phyloP scores from a whole-genome alignment of 2,797 vertebrate genomes.

The Leuciscus waleckii region DNA sequence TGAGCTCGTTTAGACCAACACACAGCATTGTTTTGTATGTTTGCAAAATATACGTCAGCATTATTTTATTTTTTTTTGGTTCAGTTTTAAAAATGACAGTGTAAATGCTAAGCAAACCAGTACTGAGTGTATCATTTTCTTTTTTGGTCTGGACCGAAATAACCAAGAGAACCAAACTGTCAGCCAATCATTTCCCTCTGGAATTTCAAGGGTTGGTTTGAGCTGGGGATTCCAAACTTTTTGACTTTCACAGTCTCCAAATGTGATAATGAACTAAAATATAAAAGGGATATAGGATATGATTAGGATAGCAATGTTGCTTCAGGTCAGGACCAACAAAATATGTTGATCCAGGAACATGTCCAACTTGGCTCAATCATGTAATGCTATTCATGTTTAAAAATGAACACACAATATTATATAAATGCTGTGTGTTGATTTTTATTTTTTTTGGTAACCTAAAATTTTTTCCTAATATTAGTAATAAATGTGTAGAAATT shows the following conservation, averaged over 20 bases:
- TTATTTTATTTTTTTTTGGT: no score
- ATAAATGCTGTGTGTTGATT: slow-evolving; percentile 1
- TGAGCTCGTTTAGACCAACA: neutral
- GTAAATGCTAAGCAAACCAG: no score
- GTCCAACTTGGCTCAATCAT: slow-evolving; percentile 26
- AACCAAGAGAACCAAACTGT: no score
- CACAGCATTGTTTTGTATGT: neutral
- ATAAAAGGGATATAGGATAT: neutral
- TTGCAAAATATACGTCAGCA: neutral
- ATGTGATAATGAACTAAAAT: neutral
- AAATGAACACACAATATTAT: neutral
- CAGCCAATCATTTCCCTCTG: neutral
- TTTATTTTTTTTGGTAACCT: neutral
- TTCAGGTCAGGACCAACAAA: neutral
- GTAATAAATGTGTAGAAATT: neutral
- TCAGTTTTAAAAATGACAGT: no score
- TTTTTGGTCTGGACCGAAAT: no score
- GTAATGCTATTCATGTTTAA: neutral
- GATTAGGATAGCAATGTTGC: slow-evolving; percentile 9
- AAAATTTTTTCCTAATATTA: neutral
- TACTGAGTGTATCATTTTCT: no score
- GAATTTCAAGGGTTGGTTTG: neutral
- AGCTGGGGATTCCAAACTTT: neutral
- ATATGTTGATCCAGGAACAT: neutral
- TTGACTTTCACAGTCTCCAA: neutral